phyloP scores from a whole-genome alignment of 2,888 invertebrate genomes.

The Lamellibrachia columna region DNA sequence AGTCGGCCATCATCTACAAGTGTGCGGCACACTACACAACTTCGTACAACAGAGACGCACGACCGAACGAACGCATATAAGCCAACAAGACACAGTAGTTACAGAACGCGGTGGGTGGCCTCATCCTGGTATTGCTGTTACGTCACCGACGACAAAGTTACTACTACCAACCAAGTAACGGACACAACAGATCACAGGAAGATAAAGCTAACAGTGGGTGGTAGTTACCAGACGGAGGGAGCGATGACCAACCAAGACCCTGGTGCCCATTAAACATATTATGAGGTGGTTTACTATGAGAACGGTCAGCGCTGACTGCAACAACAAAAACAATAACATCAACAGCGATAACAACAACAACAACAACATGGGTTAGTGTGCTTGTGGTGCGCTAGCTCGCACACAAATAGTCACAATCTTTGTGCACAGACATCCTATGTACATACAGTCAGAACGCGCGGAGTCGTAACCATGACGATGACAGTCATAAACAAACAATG shows the following conservation, averaged over 20 bases:
- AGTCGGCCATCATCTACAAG: neutral
- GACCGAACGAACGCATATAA: neutral
- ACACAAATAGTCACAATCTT: neutral
- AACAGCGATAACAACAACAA: slow-evolving; percentile 6
- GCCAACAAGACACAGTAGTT: neutral
- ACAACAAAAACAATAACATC: slow-evolving; percentile 13
- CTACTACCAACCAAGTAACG: neutral
- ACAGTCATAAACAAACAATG: slow-evolving; percentile 16
- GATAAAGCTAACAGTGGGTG: neutral
- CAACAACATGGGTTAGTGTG: neutral
- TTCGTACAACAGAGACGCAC: neutral
- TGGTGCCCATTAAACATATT: neutral
- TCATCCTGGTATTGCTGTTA: neutral
- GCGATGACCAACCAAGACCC: neutral
- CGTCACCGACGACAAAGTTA: neutral
- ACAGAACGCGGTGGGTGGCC: neutral
- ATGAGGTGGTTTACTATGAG: neutral
- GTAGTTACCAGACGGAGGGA: neutral
- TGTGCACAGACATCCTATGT: slow-evolving; percentile 3
- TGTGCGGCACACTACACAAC: neutral
- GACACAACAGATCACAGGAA: neutral
- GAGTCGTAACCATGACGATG: neutral
- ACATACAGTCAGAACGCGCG: neutral
- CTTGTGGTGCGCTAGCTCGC: neutral
- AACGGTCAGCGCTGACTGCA: neutral